A percentile compares a stretch with the other conserved stretches of the same genome.
These are phyloP conservation scores for Apamea anceps DNA, from an alignment of 2,888 invertebrate genomes.

Conservation along the genomic window DNA sequence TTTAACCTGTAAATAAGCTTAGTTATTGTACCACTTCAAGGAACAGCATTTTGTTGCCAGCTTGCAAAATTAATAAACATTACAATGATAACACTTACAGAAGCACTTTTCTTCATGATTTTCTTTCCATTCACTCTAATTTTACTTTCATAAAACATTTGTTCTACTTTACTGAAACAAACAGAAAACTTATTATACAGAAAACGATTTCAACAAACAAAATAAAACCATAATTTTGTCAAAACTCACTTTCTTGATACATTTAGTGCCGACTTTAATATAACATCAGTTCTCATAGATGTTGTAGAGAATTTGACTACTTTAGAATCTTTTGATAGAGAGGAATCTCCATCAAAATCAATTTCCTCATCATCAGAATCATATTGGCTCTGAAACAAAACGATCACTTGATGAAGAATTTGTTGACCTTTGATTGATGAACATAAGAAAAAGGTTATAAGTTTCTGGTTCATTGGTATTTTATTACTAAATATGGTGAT, in stretches of 20 bases:
- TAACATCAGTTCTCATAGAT: conserved; percentile 92
- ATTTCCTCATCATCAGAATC: conserved; percentile 90
- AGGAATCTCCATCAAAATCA: conserved; percentile 83
- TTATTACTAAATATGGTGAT: neutral
- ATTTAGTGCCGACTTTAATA: conserved; percentile 92
- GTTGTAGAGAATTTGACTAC: conserved; percentile 91
- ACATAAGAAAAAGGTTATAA: conserved; percentile 13
- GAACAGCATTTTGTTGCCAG: neutral
- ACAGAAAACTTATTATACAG: neutral
- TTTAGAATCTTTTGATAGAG: conserved; percentile 91
- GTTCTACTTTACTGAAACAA: conserved; percentile 93
- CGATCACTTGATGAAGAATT: conserved; percentile 29
- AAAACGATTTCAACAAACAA: neutral
- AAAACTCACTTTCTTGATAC: conserved; percentile 93
- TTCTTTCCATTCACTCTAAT: conserved; percentile 95
- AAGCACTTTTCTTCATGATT: conserved; percentile 93
- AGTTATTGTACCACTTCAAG: neutral
- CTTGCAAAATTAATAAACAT: neutral
- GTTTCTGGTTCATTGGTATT: neutral
- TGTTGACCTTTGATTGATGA: conserved; percentile 26
- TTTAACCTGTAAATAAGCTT: conserved; percentile 84
- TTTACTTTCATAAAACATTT: conserved; percentile 94
- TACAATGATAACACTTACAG: conserved; percentile 84
- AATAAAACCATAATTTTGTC: no score
- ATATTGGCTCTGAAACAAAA: conserved; percentile 77